Evolutionary conservation across 2,797 vertebrate genomes (phyloP).

Genomic region (Amblyraja radiata): DNA sequence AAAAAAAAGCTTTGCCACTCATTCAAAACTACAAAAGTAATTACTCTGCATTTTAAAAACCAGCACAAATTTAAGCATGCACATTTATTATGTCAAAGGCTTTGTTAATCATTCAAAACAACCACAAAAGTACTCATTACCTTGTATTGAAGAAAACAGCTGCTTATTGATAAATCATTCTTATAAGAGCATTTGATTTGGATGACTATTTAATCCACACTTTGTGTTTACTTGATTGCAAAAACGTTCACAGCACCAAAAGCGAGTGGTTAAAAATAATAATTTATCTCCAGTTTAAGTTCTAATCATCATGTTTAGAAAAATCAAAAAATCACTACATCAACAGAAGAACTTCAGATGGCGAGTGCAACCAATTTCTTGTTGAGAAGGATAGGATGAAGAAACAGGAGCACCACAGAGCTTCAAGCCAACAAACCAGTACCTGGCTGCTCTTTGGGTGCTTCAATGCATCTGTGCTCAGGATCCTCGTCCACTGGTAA

Average conservation of each 20-base stretch:
- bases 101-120: neutral
- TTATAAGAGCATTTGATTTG: neutral
- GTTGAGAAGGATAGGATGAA: conserved; percentile 14
- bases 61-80: too few relatives aligned
- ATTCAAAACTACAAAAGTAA: neutral
- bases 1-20: neutral
- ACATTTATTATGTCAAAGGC: neutral
- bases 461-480: conserved; percentile 44
- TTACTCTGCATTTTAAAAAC: neutral
- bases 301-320: neutral
- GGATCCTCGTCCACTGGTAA: conserved; percentile 50
- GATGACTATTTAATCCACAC: neutral
- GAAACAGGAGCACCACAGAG: neutral
- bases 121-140: neutral
- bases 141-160: neutral
- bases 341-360: conserved; percentile 3
- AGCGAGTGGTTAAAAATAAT: neutral
- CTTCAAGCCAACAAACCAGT: conserved; percentile 34
- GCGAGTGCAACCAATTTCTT: neutral
- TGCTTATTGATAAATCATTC: neutral
- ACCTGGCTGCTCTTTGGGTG: conserved; percentile 42
- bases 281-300: neutral
- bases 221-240: too few relatives aligned
- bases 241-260: neutral
- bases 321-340: neutral